Percentiles rank a stretch among this genome's conserved stretches.
phyloP scores from a whole-genome alignment of 2,113 vertebrate genomes.

The Pardalotus punctatus region DNA sequence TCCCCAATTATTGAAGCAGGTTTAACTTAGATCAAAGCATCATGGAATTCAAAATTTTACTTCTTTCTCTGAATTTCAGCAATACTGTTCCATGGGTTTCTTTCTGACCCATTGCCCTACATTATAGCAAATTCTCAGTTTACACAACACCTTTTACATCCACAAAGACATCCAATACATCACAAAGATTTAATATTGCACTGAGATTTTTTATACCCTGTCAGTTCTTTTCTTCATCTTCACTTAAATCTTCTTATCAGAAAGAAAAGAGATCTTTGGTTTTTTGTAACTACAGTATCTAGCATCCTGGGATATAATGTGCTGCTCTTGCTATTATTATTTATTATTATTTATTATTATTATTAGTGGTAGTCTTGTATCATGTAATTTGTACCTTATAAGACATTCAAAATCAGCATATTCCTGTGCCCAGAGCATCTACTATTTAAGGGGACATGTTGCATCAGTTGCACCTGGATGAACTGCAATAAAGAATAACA shows the following conservation, averaged over 20 bases:
- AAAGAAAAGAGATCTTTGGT: not conserved
- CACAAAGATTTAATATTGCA: not conserved
- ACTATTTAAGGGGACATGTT: not conserved
- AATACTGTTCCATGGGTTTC: not conserved
- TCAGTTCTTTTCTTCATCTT: not conserved
- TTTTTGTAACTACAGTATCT: not conserved
- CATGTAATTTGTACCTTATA: not conserved
- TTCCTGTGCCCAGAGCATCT: not conserved
- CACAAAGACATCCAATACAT: not conserved
- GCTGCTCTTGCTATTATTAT: not conserved
- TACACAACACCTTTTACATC: not conserved
- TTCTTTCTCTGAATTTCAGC: not conserved
- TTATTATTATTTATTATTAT: no score
- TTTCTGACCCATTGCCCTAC: not conserved
- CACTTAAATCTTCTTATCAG: not conserved
- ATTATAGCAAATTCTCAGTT: not conserved
- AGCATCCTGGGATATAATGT: not conserved
- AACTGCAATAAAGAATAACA: not conserved
- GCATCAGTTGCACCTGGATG: not conserved
- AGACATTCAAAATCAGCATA: not conserved
- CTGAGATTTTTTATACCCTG: not conserved
- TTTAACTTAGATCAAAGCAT: constrained; percentile 44
- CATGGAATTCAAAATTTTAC: not conserved
- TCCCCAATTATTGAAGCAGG: not conserved
- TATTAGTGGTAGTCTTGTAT: not conserved